Conservation (phyloP, 1,140 invertebrate genomes). For the Idris sp. region DNA sequence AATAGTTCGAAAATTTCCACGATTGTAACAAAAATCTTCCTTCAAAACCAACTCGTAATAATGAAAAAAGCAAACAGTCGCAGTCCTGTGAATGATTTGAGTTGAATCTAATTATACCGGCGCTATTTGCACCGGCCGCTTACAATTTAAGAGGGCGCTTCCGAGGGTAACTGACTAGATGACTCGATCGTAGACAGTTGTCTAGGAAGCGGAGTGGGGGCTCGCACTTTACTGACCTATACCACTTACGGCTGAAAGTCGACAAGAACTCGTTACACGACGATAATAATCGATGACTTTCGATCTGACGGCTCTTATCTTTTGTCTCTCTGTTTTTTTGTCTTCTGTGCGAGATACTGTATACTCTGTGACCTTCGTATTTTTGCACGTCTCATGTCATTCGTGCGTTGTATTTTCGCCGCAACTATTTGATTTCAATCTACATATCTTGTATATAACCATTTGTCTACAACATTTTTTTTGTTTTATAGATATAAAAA, state of each 20-base stretch:
- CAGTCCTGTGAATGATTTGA: constrained; percentile 16
- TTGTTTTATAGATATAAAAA: no score
- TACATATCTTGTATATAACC: no score
- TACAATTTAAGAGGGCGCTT: constrained; percentile 58
- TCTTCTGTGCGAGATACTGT: no score
- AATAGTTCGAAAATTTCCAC: no score
- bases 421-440: no score
- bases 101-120: constrained; percentile 51
- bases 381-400: no score
- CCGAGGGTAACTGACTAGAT: constrained; percentile 71
- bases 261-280: constrained; percentile 40
- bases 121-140: constrained; percentile 46
- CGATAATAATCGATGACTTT: constrained; percentile 57
- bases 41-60: constrained; percentile 3
- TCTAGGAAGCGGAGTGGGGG: constrained; percentile 70
- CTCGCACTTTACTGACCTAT: constrained; percentile 76
- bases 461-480: no score
- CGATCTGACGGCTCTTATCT: constrained; percentile 1
- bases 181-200: constrained; percentile 77
- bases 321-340: no score
- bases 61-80: constrained; percentile 7
- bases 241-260: constrained; percentile 67
- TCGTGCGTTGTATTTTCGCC: no score
- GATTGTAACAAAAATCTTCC: background rate
- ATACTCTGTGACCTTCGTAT: no score